Evolutionary conservation across 1,140 invertebrate species (phyloP).

Genomic region (Rhagoletis pomonella): DNA sequence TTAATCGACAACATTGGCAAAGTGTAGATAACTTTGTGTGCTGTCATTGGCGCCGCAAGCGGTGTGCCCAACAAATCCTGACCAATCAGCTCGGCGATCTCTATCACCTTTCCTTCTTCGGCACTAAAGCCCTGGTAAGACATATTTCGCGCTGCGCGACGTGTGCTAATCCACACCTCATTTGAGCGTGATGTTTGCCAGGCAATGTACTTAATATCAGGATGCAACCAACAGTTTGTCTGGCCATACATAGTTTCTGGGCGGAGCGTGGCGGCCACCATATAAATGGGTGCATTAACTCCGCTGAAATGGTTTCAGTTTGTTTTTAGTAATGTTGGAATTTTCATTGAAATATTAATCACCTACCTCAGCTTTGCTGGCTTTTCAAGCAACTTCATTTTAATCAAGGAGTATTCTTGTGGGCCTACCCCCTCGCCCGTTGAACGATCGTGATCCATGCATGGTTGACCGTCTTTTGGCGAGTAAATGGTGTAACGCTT

Average conservation of each 20-base stretch:
- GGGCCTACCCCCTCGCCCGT: conserved; percentile 97
- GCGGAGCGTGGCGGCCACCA: conserved; percentile 97
- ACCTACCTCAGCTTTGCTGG: conserved; percentile 83
- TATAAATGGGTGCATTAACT: conserved; percentile 77
- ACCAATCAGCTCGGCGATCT: conserved; percentile 84
- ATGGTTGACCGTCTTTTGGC: conserved; percentile 97
- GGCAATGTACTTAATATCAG: conserved; percentile 95
- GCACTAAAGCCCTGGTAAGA: conserved; percentile 94
- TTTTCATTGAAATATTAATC: background rate
- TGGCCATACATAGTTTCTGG: conserved; percentile 99
- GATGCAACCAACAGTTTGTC: conserved; percentile 98
- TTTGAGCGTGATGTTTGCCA: conserved; percentile 82
- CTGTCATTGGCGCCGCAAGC: conserved; percentile 89
- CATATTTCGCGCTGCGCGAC: conserved; percentile 95
- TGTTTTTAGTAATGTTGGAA: no score
- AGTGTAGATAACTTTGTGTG: conserved; percentile 90
- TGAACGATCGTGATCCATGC: conserved; percentile 99
- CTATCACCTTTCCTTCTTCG: conserved; percentile 85
- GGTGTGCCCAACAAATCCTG: conserved; percentile 86
- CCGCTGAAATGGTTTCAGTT: conserved; percentile 73
- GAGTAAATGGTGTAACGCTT: conserved; percentile 99
- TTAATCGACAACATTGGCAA: conserved; percentile 99
- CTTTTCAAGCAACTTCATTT: conserved; percentile 88
- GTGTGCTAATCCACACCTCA: conserved; percentile 92
- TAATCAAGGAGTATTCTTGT: conserved; percentile 98